These are phyloP conservation scores for Linnaemya vulpina DNA, from an alignment of 2,888 invertebrate genomes.

Conservation along the genomic window DNA sequence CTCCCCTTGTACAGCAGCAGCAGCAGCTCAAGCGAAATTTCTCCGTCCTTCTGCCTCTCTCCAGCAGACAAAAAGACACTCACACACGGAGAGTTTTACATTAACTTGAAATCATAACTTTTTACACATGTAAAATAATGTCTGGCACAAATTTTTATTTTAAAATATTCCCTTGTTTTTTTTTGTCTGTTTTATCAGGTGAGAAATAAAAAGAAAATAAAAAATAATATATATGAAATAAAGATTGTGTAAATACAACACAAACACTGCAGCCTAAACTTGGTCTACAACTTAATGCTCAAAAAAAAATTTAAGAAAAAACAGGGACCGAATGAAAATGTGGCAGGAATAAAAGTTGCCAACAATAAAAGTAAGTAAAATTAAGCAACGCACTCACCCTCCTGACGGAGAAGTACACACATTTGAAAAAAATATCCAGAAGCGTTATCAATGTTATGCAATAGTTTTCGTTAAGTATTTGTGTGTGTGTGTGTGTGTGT, in stretches of 20 bases:
- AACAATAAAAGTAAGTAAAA: constrained; percentile 50
- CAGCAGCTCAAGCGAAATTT: background rate
- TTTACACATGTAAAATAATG: constrained; percentile 68
- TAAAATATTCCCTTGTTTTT: constrained; percentile 46
- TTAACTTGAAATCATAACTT: constrained; percentile 60
- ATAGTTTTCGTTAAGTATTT: constrained; percentile 59
- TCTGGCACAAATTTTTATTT: constrained; percentile 71
- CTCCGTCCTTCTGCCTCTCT: background rate
- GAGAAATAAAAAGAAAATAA: background rate
- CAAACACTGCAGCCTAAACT: constrained; percentile 47
- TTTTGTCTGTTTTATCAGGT: constrained; percentile 10
- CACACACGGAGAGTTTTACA: constrained; percentile 11
- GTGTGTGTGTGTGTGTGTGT: background rate
- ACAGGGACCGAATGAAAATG: background rate
- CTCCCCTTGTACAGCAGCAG: background rate
- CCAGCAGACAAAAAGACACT: background rate
- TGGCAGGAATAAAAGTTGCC: constrained; percentile 20
- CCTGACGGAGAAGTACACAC: background rate
- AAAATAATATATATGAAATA: constrained; percentile 30
- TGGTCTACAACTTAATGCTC: constrained; percentile 47
- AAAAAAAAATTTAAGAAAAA: no score
- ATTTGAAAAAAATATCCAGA: constrained; percentile 44
- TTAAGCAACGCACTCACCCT: constrained; percentile 31
- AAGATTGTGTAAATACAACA: constrained; percentile 49
- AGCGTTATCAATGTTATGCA: constrained; percentile 72